A percentile compares a stretch with the other conserved stretches of the same genome.
Evolutionary conservation across 2,797 vertebrate genomes (phyloP).

Genomic region (Carapus acus): DNA sequence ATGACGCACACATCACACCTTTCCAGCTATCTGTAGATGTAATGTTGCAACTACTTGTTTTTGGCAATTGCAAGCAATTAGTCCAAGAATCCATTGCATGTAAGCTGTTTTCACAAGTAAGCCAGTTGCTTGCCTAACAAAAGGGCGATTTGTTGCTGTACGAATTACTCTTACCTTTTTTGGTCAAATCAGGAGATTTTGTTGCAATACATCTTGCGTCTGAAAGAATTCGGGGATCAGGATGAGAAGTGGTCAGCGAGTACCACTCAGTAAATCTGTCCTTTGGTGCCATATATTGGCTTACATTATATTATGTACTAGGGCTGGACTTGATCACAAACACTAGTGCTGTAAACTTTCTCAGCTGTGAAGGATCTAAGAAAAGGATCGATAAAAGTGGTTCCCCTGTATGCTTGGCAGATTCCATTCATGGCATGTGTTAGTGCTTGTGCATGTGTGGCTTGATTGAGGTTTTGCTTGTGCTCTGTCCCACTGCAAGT

Average conservation of each 20-base stretch:
- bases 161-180: too few relatives aligned
- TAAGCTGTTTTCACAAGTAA: slow-evolving; percentile 12
- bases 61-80: slow-evolving; percentile 27
- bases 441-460: slow-evolving; percentile 26
- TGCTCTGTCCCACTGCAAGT: slow-evolving; percentile 39
- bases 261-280: slow-evolving; percentile 5
- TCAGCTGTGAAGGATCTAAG: slow-evolving; percentile 30
- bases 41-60: slow-evolving; percentile 38
- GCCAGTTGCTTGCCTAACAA: background rate
- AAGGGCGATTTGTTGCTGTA: too few relatives aligned
- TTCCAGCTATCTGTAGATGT: slow-evolving; percentile 33
- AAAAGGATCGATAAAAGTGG: slow-evolving; percentile 38
- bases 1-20: slow-evolving; percentile 10
- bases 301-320: slow-evolving; percentile 10
- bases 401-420: slow-evolving; percentile 28
- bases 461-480: slow-evolving; percentile 44
- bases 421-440: slow-evolving; percentile 27
- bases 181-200: too few relatives aligned
- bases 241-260: background rate
- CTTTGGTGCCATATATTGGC: too few relatives aligned
- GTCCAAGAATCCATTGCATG: slow-evolving; percentile 1
- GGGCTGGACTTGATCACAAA: slow-evolving; percentile 13
- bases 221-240: slow-evolving; percentile 13
- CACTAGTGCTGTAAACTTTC: slow-evolving; percentile 1
- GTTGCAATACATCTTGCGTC: too few relatives aligned